Evolutionary conservation across 2,113 vertebrate genomes (phyloP).

Genomic region (Takifugu flavidus): DNA sequence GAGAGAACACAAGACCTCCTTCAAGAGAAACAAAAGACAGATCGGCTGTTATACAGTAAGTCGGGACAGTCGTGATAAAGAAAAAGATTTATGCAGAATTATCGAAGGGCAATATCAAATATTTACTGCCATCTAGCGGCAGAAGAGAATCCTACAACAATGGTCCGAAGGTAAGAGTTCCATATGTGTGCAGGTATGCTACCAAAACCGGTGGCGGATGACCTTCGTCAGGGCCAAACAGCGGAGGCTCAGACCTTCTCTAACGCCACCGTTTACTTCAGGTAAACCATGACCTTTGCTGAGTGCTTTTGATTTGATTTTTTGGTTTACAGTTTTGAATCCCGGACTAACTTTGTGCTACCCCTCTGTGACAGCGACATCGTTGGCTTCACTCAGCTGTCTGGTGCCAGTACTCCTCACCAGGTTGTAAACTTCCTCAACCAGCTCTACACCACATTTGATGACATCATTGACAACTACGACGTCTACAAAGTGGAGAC

Average conservation of each 20-base stretch:
- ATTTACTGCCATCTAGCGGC: constrained; percentile 51
- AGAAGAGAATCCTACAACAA: not conserved
- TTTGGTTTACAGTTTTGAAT: not conserved
- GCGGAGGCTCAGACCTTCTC: constrained; percentile 71
- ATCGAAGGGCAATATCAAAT: not conserved
- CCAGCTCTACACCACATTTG: constrained; percentile 79
- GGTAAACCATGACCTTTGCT: constrained; percentile 17
- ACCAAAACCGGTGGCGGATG: constrained; percentile 76
- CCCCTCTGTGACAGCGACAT: constrained; percentile 68
- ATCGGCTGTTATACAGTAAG: constrained; percentile 76
- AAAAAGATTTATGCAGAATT: not conserved
- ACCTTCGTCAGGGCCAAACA: constrained; percentile 72
- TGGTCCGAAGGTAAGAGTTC: not conserved
- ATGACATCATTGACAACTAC: constrained; percentile 79
- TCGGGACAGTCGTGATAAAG: not conserved
- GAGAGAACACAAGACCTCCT: constrained; percentile 77
- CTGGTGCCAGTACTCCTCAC: constrained; percentile 75
- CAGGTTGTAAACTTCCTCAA: constrained; percentile 79
- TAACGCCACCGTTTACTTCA: constrained; percentile 76
- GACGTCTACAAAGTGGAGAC: constrained; percentile 82
- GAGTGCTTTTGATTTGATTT: not conserved
- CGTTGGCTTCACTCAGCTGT: constrained; percentile 79
- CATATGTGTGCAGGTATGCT: constrained; percentile 65
- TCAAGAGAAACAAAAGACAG: constrained; percentile 79
- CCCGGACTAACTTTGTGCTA: not conserved